Evolutionary conservation across 2,888 invertebrate genomes (phyloP).

Genomic region (Acleris emargana): DNA sequence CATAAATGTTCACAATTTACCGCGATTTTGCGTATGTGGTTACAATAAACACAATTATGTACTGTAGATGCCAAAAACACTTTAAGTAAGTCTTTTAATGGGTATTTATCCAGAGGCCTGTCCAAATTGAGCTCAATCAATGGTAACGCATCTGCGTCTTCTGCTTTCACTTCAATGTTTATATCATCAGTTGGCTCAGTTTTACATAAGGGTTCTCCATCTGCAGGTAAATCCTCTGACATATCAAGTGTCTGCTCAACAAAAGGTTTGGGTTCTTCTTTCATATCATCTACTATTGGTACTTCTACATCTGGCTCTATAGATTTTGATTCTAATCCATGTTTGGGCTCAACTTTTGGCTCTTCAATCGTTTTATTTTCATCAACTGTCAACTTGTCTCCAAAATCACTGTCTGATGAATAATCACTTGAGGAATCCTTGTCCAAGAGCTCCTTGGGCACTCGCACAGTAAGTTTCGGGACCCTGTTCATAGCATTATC

Average conservation of each 20-base stretch:
- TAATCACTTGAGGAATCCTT: conserved; percentile 81
- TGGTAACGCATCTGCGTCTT: conserved; percentile 82
- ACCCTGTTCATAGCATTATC: conserved; percentile 81
- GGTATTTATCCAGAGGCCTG: conserved; percentile 89
- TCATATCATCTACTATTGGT: conserved; percentile 40
- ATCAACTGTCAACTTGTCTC: conserved; percentile 85
- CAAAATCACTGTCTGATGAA: conserved; percentile 84
- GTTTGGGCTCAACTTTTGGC: conserved; percentile 41
- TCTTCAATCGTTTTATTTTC: conserved; percentile 65
- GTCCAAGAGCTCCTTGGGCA: conserved; percentile 84
- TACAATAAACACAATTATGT: conserved; percentile 91
- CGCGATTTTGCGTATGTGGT: conserved; percentile 92
- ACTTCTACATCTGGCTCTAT: conserved; percentile 40
- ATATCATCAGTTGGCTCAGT: conserved; percentile 60
- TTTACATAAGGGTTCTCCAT: conserved; percentile 58
- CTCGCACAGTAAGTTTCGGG: conserved; percentile 87
- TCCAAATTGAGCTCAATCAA: conserved; percentile 89
- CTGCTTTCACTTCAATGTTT: conserved; percentile 58
- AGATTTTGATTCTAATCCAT: conserved; percentile 39
- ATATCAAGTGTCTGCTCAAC: conserved; percentile 50
- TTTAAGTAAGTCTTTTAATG: conserved; percentile 87
- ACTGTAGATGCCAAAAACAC: conserved; percentile 89
- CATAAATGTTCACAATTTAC: conserved; percentile 92
- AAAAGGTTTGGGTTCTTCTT: conserved; percentile 37
- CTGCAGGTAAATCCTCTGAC: conserved; percentile 50